phyloP scores from a whole-genome alignment of 2,797 vertebrate genomes.

The Sebastes trivittatus region DNA sequence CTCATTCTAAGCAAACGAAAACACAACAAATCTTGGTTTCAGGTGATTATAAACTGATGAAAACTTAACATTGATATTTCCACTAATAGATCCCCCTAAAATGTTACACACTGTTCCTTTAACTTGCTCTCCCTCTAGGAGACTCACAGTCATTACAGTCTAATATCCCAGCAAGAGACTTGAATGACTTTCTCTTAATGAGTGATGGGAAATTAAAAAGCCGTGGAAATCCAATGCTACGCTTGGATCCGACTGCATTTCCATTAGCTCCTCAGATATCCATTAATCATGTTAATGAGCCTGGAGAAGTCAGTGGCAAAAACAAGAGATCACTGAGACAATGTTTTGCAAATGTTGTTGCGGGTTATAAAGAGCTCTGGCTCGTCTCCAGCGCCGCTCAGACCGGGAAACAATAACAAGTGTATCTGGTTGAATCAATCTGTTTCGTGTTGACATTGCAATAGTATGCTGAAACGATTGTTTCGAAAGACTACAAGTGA shows the following conservation, averaged over 20 bases:
- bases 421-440: slow-evolving; percentile 48
- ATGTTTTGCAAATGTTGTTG: slow-evolving; percentile 44
- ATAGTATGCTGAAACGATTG: slow-evolving; percentile 14
- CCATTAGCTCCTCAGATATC: slow-evolving; percentile 47
- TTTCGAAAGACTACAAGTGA: slow-evolving; percentile 43
- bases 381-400: slow-evolving; percentile 28
- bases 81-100: no score
- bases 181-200: slow-evolving; percentile 36
- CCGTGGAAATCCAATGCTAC: slow-evolving; percentile 41
- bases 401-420: slow-evolving; percentile 57
- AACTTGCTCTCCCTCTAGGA: slow-evolving; percentile 16
- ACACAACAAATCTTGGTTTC: no score
- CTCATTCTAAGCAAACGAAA: no score
- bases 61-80: no score
- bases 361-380: slow-evolving; percentile 43
- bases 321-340: slow-evolving; percentile 42
- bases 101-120: neutral
- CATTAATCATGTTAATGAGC: slow-evolving; percentile 66
- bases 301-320: slow-evolving; percentile 42
- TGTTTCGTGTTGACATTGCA: slow-evolving; percentile 49
- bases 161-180: slow-evolving; percentile 27
- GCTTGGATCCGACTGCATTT: slow-evolving; percentile 54
- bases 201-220: slow-evolving; percentile 53
- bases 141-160: slow-evolving; percentile 10
- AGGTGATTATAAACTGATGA: no score